These are phyloP conservation scores for Dermolepida albohirtum DNA, from an alignment of 2,888 invertebrate species.

Conservation along the genomic window DNA sequence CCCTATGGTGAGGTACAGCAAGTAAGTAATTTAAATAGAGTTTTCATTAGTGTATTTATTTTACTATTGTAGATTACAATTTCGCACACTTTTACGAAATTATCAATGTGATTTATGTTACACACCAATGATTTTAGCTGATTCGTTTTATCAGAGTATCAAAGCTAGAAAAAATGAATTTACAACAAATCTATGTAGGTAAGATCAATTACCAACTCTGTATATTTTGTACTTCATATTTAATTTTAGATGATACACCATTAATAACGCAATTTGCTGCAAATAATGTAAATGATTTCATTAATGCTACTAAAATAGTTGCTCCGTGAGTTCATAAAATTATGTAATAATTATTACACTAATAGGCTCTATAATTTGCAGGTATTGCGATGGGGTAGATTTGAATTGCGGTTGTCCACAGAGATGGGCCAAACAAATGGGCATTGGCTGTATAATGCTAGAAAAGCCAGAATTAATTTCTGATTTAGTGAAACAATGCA, in stretches of 20 bases:
- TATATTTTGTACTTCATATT: constrained; percentile 26
- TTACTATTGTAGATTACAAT: constrained; percentile 73
- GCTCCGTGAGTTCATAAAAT: constrained; percentile 71
- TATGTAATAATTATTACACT: background rate
- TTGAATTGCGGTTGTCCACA: constrained; percentile 99
- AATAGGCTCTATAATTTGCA: constrained; percentile 54
- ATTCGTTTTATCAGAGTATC: constrained; percentile 89
- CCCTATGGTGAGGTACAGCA: constrained; percentile 97
- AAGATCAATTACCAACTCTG: constrained; percentile 5
- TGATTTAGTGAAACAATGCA: constrained; percentile 82
- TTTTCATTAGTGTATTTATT: constrained; percentile 22
- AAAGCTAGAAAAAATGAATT: constrained; percentile 89
- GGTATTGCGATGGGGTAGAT: constrained; percentile 92
- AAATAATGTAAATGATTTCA: constrained; percentile 84
- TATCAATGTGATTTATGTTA: constrained; percentile 92
- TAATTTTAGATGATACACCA: constrained; percentile 78
- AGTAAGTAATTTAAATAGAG: constrained; percentile 64
- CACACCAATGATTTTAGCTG: constrained; percentile 97
- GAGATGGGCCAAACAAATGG: constrained; percentile 92
- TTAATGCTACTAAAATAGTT: constrained; percentile 85
- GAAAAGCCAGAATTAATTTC: constrained; percentile 85
- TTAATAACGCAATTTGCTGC: constrained; percentile 96
- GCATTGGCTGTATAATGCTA: constrained; percentile 87
- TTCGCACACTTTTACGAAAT: constrained; percentile 78
- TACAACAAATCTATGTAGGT: constrained; percentile 71